phyloP scores from a whole-genome alignment of 2,113 vertebrate species.

The Brienomyrus longianalis region DNA sequence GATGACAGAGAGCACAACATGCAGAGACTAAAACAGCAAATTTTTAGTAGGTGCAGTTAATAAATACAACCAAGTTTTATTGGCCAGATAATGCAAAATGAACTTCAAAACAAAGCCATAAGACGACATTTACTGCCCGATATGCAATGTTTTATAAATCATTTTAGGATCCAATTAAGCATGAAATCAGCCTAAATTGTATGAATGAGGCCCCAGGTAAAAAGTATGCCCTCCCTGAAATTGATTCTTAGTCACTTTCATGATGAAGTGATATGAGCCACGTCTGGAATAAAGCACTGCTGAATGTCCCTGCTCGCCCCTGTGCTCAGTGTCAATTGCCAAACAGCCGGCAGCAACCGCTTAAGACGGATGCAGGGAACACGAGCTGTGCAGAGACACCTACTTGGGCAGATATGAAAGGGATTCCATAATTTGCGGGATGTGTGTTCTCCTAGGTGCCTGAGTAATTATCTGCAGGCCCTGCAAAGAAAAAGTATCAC shows the following conservation, averaged over 20 bases:
- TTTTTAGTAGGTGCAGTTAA: background rate
- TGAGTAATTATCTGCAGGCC: background rate
- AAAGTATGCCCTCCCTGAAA: conserved; percentile 3
- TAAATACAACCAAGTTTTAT: background rate
- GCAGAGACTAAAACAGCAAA: background rate
- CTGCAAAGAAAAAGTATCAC: background rate
- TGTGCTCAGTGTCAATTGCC: background rate
- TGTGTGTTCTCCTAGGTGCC: background rate
- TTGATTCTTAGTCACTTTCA: background rate
- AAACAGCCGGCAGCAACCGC: background rate
- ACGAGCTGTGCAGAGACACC: background rate
- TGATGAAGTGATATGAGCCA: background rate
- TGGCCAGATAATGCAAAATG: background rate
- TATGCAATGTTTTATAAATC: background rate
- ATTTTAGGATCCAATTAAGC: background rate
- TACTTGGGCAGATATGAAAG: conserved; percentile 1
- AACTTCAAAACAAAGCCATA: background rate
- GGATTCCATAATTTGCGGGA: conserved; percentile 1
- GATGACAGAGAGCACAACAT: background rate
- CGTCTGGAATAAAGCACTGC: background rate
- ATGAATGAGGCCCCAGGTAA: background rate
- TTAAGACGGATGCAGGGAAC: conserved; percentile 1
- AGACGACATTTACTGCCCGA: background rate
- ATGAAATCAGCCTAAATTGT: background rate
- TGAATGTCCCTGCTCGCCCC: background rate